These are phyloP conservation scores for Latrodectus geometricus DNA, from an alignment of 1,140 invertebrate species.

Conservation along the genomic window DNA sequence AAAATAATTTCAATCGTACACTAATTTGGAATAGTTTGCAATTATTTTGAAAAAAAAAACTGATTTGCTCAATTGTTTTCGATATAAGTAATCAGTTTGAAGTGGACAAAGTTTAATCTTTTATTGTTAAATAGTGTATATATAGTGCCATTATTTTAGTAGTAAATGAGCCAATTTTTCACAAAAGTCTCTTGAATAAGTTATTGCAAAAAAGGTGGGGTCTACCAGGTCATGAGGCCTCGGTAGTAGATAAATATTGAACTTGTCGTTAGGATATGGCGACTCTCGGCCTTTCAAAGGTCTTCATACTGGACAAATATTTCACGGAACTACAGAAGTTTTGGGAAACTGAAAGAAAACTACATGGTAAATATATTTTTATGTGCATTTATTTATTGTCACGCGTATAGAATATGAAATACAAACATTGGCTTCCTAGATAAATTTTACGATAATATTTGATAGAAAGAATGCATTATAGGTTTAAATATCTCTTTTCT, in stretches of 20 bases:
- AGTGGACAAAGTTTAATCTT: background rate
- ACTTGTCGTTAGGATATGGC: conserved; percentile 74
- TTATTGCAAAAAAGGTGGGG: background rate
- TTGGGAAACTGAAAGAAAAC: conserved; percentile 93
- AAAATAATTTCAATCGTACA: no score
- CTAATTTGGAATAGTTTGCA: no score
- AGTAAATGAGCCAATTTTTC: background rate
- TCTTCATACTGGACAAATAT: conserved; percentile 97
- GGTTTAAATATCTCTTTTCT: background rate
- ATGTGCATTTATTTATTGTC: background rate
- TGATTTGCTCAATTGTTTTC: background rate
- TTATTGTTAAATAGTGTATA: background rate
- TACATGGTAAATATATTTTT: conserved; percentile 80
- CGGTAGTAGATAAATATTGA: conserved; percentile 12
- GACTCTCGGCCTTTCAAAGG: conserved; percentile 92
- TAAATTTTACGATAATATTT: background rate
- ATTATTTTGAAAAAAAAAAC: no score
- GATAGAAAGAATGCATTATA: background rate
- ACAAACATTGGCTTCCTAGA: background rate
- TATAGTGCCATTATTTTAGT: background rate
- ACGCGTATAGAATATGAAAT: background rate
- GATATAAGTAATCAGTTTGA: background rate
- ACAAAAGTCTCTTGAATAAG: background rate
- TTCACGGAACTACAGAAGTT: conserved; percentile 96
- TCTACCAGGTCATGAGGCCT: conserved; percentile 42